phyloP scores from a whole-genome alignment of 2,888 invertebrate species.

The Agriotes lineatus region DNA sequence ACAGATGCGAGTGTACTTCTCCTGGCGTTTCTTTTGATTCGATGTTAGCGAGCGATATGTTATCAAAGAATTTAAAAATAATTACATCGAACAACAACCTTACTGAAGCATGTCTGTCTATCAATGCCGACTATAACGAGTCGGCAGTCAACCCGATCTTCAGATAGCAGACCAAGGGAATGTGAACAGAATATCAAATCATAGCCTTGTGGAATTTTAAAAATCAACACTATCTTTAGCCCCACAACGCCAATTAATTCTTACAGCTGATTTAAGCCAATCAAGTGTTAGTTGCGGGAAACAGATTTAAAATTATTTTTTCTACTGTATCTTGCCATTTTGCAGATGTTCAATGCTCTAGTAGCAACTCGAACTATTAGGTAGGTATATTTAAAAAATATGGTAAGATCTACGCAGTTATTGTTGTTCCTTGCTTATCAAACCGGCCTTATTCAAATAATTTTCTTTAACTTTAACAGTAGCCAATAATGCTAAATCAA shows the following conservation, averaged over 20 bases:
- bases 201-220: constrained; percentile 51
- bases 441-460: too few species aligned
- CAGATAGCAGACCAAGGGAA: constrained; percentile 52
- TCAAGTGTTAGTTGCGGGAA: too few species aligned
- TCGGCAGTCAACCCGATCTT: constrained; percentile 50
- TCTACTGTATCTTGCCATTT: too few species aligned
- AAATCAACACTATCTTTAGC: constrained; percentile 9
- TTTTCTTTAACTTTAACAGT: too few species aligned
- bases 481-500: too few species aligned
- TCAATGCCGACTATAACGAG: constrained; percentile 59
- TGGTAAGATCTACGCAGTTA: too few species aligned
- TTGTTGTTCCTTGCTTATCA: too few species aligned
- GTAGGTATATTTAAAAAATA: too few species aligned
- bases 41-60: constrained; percentile 60
- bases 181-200: constrained; percentile 56
- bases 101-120: constrained; percentile 61
- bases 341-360: too few species aligned
- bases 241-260: background rate
- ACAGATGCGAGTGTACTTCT: constrained; percentile 35
- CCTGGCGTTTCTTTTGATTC: constrained; percentile 56
- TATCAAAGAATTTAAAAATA: constrained; percentile 65
- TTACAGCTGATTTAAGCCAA: too few species aligned
- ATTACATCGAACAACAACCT: constrained; percentile 60
- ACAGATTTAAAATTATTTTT: too few species aligned
- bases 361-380: too few species aligned